Base-by-base conservation (phyloP, 2,797 vertebrate genomes). In the Uromys caudimaculatus region DNA sequence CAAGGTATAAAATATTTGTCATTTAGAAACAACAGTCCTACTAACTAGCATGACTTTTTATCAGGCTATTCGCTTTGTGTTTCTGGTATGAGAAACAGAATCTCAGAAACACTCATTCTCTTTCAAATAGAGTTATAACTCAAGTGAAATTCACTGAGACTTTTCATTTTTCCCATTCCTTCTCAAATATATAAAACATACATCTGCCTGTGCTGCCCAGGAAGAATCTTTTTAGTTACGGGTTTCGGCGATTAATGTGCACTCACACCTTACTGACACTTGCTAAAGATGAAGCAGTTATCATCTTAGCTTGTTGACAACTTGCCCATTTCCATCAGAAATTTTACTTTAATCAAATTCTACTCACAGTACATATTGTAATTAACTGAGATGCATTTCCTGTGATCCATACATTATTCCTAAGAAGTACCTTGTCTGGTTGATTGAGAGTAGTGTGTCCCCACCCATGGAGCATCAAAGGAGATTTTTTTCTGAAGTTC, bases 211-310 rank as follows among this genome's bases (percentile, higher is more conserved):
- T 73, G 10, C 47, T 58, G 24, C 21, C 84, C 27, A 94, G 27
- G 32, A 79, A 93, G 32, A 88, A 84, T 67, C 41, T 44, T 69
- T 77, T 94, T 78, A 95, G 54, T 86, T 87, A 73, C 2, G 0
- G 54, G 21, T 54, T 93, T 83, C 29, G 77, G 10, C 12, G n/a
- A 35, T 67, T 92, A 90, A 44, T 95, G 94, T 97, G 38, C 23
- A 27, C 19, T 62, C 69, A 96, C 41, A 92, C 94, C 95, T 97
- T 98, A 62, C 67, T 60, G 96, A 96, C 92, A 92, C 92, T 97
- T 83, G 35, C 92, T 93, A 97, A 85, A 97, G 44, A 4, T 83
- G 94, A 79, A 90, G 64, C 14, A 98, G 97, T 90, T 81, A 95
- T 3, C 64, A 41, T 56, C 17, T 35, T 35, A 88, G 91, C 56